Evolutionary conservation across 2,113 vertebrate species (phyloP).

Genomic region (Chamaetylas fuelleborni): DNA sequence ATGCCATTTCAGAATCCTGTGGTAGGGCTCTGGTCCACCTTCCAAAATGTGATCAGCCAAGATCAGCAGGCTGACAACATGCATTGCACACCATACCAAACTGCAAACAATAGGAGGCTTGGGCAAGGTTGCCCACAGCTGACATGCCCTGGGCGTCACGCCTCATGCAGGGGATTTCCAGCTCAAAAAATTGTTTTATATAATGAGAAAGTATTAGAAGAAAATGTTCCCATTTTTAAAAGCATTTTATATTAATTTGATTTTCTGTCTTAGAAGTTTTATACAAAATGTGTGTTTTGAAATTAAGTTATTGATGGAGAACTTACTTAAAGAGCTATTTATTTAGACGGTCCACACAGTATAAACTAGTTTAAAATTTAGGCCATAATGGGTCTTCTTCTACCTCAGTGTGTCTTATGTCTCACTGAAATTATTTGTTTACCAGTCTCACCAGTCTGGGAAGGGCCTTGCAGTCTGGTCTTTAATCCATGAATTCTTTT

Average conservation of each 20-base stretch:
- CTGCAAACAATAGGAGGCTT: rapidly evolving
- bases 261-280: neutral
- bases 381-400: neutral
- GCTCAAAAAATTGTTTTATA: neutral
- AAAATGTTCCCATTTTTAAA: neutral
- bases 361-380: neutral
- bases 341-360: neutral
- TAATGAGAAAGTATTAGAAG: neutral
- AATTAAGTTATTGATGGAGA: neutral
- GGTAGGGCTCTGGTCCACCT: neutral
- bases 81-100: neutral
- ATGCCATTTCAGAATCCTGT: neutral
- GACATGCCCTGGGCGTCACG: neutral
- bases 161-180: rapidly evolving
- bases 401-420: neutral
- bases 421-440: neutral
- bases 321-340: neutral
- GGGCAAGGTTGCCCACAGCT: neutral
- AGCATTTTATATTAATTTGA: neutral
- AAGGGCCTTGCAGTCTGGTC: neutral
- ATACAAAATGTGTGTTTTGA: neutral
- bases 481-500: neutral
- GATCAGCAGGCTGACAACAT: neutral
- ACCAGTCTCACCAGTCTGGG: neutral
- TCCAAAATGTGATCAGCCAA: neutral